Conservation (phyloP, 2,797 vertebrate species). For the Tachyglossus aculeatus region DNA sequence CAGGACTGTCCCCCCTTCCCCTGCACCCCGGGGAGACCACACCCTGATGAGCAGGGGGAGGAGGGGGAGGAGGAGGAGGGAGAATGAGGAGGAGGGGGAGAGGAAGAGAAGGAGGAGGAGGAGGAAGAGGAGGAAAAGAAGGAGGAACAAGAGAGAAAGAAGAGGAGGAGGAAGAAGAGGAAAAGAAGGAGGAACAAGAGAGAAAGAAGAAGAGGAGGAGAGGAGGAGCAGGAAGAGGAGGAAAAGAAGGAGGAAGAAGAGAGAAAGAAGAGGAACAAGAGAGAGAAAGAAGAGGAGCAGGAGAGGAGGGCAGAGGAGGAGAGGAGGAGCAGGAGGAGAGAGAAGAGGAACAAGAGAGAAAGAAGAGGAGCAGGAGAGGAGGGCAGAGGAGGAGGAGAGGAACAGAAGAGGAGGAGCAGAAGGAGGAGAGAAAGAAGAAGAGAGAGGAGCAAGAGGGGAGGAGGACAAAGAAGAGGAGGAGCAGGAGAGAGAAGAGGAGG, state of each 20-base stretch:
- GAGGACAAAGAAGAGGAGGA: not conserved
- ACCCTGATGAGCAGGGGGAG: too few species aligned
- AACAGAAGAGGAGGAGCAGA: too few species aligned
- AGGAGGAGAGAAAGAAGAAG: not conserved
- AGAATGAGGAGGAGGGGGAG: not conserved
- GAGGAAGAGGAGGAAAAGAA: not conserved
- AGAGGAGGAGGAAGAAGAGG: not conserved
- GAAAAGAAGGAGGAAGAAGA: not conserved
- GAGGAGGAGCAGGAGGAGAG: not conserved
- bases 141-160: not conserved
- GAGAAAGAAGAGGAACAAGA: not conserved
- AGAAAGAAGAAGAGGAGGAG: not conserved
- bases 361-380: not conserved
- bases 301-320: not conserved
- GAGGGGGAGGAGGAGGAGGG: not conserved
- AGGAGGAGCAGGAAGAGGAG: not conserved
- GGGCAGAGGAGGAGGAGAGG: slow-evolving; percentile 20
- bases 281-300: not conserved
- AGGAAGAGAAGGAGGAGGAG: not conserved
- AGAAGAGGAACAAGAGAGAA: not conserved
- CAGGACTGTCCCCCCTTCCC: too few species aligned
- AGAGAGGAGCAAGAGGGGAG: too few species aligned
- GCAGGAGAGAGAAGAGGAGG: not conserved
- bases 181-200: not conserved
- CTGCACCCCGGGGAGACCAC: too few species aligned